Conservation (phyloP, 2,888 invertebrate species). For the Odontomyia ornata region DNA sequence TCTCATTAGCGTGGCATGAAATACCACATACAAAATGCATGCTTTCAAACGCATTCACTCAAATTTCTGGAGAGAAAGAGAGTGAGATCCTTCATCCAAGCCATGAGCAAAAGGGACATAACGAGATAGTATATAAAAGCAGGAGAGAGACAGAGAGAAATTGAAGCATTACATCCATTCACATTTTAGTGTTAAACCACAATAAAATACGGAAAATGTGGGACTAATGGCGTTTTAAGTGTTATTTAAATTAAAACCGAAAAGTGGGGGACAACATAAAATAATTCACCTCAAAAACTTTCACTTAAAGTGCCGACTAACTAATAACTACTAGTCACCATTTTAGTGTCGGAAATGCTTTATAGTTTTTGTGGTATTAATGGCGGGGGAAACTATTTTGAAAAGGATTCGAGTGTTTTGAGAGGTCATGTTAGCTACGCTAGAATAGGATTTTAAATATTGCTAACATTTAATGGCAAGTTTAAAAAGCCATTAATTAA, state of each 20-base stretch:
- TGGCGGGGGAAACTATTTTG: background rate
- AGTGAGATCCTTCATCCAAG: no score
- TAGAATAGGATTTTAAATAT: no score
- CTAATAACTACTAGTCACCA: no score
- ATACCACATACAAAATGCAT: no score
- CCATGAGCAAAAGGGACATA: no score
- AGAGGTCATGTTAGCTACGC: background rate
- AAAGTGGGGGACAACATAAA: background rate
- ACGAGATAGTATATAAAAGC: no score
- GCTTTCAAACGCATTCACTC: no score
- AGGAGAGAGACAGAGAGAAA: no score
- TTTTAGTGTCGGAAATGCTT: no score
- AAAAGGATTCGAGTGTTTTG: background rate
- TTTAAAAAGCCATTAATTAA: background rate
- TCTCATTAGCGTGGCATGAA: no score
- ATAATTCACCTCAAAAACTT: background rate
- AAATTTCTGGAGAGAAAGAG: no score
- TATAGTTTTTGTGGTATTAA: background rate
- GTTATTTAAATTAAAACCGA: slow-evolving; percentile 18
- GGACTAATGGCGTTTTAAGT: slow-evolving; percentile 25
- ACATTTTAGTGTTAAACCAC: slow-evolving; percentile 11
- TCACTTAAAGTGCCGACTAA: no score
- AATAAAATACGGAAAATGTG: slow-evolving; percentile 11
- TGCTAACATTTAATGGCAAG: background rate
- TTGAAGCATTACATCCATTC: background rate